These are phyloP conservation scores for Gnathochromis pfefferi DNA, from an alignment of 2,113 vertebrate species.

Conservation along the genomic window DNA sequence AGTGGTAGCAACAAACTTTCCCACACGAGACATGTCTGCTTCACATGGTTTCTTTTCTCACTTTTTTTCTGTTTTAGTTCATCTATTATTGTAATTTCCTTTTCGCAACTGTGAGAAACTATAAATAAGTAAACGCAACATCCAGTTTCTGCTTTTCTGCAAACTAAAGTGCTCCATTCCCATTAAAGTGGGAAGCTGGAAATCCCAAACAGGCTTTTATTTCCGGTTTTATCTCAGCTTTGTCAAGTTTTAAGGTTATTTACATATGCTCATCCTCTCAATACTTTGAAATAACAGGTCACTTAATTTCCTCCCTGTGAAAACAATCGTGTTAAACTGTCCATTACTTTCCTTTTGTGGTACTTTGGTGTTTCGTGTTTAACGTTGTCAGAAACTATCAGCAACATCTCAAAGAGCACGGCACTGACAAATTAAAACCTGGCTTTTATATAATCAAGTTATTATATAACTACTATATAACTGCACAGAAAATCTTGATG, in stretches of 20 bases:
- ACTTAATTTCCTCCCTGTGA: not conserved
- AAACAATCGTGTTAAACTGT: not conserved
- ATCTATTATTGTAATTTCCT: not conserved
- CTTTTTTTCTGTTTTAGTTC: not conserved
- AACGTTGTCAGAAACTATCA: not conserved
- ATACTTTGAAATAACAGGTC: not conserved
- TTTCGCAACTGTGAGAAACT: not conserved
- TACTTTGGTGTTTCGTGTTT: not conserved
- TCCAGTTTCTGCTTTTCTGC: not conserved
- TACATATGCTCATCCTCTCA: not conserved
- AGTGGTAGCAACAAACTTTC: slow-evolving; percentile 42
- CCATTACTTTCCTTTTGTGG: accelerated
- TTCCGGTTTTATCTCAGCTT: not conserved
- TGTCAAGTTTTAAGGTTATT: too few species aligned
- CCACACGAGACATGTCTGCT: slow-evolving; percentile 3
- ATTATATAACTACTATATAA: not conserved
- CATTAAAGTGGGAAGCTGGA: accelerated
- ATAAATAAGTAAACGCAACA: not conserved
- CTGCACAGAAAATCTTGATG: not conserved
- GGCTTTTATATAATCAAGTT: accelerated
- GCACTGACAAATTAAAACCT: accelerated
- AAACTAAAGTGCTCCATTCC: not conserved
- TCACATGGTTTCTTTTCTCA: not conserved
- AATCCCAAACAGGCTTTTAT: not conserved
- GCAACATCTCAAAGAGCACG: not conserved